These are phyloP conservation scores for Palythoa grandis DNA, from an alignment of 92 coral and sea anemone genomes.

Conservation along the genomic window DNA sequence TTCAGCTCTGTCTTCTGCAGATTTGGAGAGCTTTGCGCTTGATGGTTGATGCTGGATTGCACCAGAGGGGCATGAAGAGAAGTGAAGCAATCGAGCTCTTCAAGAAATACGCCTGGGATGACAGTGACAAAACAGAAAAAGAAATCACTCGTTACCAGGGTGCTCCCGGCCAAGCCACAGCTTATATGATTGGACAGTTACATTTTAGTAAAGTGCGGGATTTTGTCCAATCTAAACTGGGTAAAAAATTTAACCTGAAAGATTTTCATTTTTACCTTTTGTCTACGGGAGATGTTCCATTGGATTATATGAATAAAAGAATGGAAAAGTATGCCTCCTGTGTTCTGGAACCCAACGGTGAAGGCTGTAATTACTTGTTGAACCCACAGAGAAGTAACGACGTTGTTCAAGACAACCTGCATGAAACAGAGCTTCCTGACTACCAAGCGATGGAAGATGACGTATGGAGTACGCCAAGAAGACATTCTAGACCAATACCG, in stretches of 20 bases:
- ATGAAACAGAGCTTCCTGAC: not conserved
- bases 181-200: conserved; percentile 81
- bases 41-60: conserved; percentile 57
- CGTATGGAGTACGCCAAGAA: conserved; percentile 17
- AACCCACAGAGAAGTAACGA: conserved; percentile 47
- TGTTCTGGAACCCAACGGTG: conserved; percentile 16
- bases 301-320: conserved; percentile 63
- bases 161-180: conserved; percentile 84
- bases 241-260: conserved; percentile 69
- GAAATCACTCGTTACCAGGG: conserved; percentile 95
- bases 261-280: conserved; percentile 78
- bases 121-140: conserved; percentile 45
- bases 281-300: conserved; percentile 66
- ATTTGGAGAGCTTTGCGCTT: conserved; percentile 60
- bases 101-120: conserved; percentile 61
- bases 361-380: conserved; percentile 62
- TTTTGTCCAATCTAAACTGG: conserved; percentile 60
- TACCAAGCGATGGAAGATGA: not conserved
- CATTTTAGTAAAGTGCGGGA: conserved; percentile 63
- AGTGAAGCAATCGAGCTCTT: conserved; percentile 47
- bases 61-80: conserved; percentile 55
- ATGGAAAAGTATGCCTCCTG: conserved; percentile 64
- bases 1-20: conserved; percentile 3
- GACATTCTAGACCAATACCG: conserved; percentile 4
- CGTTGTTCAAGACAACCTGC: not conserved